Percentiles rank a stretch among this genome's conserved stretches.
Evolutionary conservation across 2,888 invertebrate species (phyloP).

Genomic region (Tipula confusa): DNA sequence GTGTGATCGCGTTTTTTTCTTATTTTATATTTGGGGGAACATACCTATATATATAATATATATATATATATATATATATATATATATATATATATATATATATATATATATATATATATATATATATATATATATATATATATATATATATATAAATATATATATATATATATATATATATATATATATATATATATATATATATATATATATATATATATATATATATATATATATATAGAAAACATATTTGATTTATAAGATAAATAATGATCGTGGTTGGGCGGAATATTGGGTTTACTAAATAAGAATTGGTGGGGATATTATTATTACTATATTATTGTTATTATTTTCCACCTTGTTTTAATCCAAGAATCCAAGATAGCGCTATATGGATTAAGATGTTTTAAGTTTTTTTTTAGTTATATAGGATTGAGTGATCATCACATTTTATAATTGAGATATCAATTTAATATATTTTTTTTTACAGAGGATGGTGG

Average conservation of each 20-base stretch:
- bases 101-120: background rate
- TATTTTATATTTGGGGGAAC: background rate
- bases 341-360: constrained; percentile 4
- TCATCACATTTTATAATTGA: constrained; percentile 9
- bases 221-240: background rate
- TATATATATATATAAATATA: too few relatives aligned
- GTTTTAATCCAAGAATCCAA: constrained; percentile 25
- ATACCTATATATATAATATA: background rate
- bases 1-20: background rate
- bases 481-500: background rate
- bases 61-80: background rate
- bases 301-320: background rate
- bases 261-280: constrained; percentile 12
- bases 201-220: background rate
- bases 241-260: background rate
- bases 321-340: constrained; percentile 8
- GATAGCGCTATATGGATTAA: constrained; percentile 25
- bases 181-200: background rate
- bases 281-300: constrained; percentile 16
- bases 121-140: background rate
- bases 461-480: constrained; percentile 7
- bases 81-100: background rate
- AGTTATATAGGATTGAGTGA: background rate
- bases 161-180: background rate
- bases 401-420: background rate